phyloP scores from a whole-genome alignment of 2,113 vertebrate genomes.

The Dipodomys merriami region DNA sequence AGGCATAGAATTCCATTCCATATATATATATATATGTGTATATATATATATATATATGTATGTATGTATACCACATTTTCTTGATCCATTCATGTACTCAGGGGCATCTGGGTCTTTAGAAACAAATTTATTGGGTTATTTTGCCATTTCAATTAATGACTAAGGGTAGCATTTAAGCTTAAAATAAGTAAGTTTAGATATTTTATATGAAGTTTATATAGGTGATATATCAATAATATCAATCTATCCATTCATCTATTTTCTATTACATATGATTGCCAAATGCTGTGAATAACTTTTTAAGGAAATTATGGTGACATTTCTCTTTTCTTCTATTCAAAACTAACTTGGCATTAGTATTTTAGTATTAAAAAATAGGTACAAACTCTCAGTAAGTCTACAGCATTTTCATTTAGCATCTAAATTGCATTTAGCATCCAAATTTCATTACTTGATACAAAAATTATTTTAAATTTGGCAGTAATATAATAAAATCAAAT shows the following conservation, averaged over 20 bases:
- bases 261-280: not conserved
- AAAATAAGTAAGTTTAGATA: not conserved
- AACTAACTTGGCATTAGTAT: not conserved
- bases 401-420: not conserved
- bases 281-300: slow-evolving; percentile 51
- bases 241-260: too few relatives aligned
- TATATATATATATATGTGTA: too few relatives aligned
- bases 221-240: not conserved
- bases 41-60: too few relatives aligned
- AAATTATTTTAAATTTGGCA: not conserved
- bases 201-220: not conserved
- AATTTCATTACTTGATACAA: slow-evolving; percentile 29
- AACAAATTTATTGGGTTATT: not conserved
- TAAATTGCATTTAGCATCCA: not conserved
- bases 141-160: not conserved
- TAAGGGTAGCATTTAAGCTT: not conserved
- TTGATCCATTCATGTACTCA: too few relatives aligned
- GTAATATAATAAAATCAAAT: not conserved
- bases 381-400: not conserved
- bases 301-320: slow-evolving; percentile 24
- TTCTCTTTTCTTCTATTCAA: slow-evolving; percentile 30
- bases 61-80: too few relatives aligned
- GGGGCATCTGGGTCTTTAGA: not conserved
- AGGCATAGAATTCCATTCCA: too few relatives aligned
- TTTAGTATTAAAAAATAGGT: not conserved